Conservation (phyloP, 2,888 invertebrate species). For the Omphaloscelis lunosa region DNA sequence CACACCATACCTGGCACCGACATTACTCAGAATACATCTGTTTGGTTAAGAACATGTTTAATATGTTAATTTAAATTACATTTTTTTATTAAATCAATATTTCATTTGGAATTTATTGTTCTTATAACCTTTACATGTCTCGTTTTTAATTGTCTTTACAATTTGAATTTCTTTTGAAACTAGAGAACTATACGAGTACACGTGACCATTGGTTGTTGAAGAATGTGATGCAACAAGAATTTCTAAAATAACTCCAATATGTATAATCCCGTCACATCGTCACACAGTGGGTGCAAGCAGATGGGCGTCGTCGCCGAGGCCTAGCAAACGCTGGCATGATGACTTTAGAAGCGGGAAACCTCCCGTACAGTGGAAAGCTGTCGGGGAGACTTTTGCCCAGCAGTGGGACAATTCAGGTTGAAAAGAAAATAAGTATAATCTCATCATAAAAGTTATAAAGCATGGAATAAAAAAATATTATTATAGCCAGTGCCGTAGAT, state of each 20-base stretch:
- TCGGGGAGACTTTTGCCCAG: neutral
- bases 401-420: neutral
- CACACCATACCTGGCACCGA: neutral
- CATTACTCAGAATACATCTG: conserved; percentile 13
- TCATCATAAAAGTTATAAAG: neutral
- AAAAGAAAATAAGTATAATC: neutral
- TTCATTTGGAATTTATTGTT: conserved; percentile 7
- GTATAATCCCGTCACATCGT: neutral
- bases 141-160: neutral
- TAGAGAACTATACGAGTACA: neutral
- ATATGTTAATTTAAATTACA: conserved; percentile 7
- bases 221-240: neutral
- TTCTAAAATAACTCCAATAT: neutral
- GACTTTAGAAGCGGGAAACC: neutral
- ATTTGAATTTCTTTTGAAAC: neutral
- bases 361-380: neutral
- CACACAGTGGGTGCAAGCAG: neutral
- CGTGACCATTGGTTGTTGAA: neutral
- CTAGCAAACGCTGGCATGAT: no score
- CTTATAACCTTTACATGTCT: neutral
- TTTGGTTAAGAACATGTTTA: conserved; percentile 21
- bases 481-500: conserved; percentile 1
- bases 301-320: neutral
- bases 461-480: neutral
- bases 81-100: conserved; percentile 22